Conservation (phyloP, 2,888 invertebrate genomes). For the Ditula angustiorana region DNA sequence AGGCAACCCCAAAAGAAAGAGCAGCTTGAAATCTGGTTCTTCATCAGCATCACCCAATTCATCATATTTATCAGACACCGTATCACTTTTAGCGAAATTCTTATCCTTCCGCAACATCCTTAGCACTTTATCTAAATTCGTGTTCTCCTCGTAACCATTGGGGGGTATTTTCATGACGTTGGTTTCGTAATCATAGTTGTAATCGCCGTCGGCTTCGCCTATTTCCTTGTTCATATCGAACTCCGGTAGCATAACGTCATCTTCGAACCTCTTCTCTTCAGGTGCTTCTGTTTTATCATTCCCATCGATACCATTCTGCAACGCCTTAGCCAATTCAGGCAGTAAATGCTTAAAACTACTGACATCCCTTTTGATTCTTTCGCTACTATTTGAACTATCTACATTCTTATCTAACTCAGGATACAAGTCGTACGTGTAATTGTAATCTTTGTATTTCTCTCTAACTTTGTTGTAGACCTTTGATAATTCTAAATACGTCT, state of each 20-base stretch:
- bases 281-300: slow-evolving; percentile 59
- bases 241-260: slow-evolving; percentile 66
- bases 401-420: slow-evolving; percentile 39
- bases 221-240: slow-evolving; percentile 78
- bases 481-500: slow-evolving; percentile 62
- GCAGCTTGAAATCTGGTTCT: slow-evolving; percentile 66
- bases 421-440: slow-evolving; percentile 69
- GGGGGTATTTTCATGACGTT: slow-evolving; percentile 82
- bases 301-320: slow-evolving; percentile 59
- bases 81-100: slow-evolving; percentile 51
- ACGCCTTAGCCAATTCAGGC: slow-evolving; percentile 70
- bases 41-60: slow-evolving; percentile 45
- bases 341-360: slow-evolving; percentile 63
- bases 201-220: slow-evolving; percentile 51
- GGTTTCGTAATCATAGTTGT: slow-evolving; percentile 69
- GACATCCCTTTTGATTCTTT: slow-evolving; percentile 61
- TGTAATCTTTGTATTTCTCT: slow-evolving; percentile 70
- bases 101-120: slow-evolving; percentile 59
- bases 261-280: slow-evolving; percentile 67
- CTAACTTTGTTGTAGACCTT: slow-evolving; percentile 60
- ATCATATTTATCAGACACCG: slow-evolving; percentile 41
- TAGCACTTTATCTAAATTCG: slow-evolving; percentile 63
- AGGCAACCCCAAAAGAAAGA: slow-evolving; percentile 87
- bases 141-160: slow-evolving; percentile 65
- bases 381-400: slow-evolving; percentile 49